Conservation (phyloP, 2,797 vertebrate species). For the Harpagifer antarcticus region DNA sequence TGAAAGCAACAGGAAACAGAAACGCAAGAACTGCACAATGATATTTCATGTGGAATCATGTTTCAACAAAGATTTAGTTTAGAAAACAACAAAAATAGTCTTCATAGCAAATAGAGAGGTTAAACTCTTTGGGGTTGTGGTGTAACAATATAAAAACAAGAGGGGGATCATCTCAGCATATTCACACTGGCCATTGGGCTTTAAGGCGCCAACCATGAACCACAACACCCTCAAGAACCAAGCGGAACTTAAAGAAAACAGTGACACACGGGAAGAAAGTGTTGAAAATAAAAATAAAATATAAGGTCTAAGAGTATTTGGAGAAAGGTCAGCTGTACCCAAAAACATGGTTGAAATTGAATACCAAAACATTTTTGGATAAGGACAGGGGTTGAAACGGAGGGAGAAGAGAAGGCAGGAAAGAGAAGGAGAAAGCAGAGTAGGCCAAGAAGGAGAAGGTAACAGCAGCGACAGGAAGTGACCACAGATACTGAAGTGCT, state of each 20-base stretch:
- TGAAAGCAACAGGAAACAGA: not conserved
- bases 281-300: not conserved
- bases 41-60: not conserved
- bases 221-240: not conserved
- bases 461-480: constrained; percentile 40
- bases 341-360: not conserved
- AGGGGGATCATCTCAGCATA: not conserved
- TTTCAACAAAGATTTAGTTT: not conserved
- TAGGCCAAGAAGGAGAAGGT: not conserved
- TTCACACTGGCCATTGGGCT: not conserved
- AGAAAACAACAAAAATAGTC: not conserved
- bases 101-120: not conserved
- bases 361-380: not conserved
- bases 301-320: not conserved
- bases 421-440: constrained; percentile 2
- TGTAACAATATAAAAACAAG: not conserved
- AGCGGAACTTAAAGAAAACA: not conserved
- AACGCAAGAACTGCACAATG: not conserved
- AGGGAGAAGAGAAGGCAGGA: not conserved
- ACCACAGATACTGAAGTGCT: constrained; percentile 22
- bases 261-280: not conserved
- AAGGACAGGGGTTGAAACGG: not conserved
- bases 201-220: not conserved
- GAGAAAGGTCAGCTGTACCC: not conserved
- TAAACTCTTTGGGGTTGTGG: not conserved